Evolutionary conservation across 2,113 vertebrate species (phyloP).

Genomic region (Carettochelys insculpta): DNA sequence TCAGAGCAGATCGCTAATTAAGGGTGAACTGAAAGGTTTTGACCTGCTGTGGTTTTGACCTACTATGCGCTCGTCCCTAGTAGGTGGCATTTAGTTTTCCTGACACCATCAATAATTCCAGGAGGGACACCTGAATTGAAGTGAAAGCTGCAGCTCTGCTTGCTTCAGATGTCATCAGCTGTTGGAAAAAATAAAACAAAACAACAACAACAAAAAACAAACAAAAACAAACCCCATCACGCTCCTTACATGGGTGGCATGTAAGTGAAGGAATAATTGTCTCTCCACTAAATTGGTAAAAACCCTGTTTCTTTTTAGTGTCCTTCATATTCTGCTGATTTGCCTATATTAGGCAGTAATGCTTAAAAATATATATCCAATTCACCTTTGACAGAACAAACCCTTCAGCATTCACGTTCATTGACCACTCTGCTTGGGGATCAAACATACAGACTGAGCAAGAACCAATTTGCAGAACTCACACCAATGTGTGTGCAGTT

Average conservation of each 20-base stretch:
- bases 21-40: slow-evolving; percentile 4
- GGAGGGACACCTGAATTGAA: not conserved
- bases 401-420: not conserved
- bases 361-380: not conserved
- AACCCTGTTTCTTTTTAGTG: not conserved
- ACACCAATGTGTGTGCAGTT: not conserved
- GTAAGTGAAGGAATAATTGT: not conserved
- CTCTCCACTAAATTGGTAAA: not conserved
- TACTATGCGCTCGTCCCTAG: too few species aligned
- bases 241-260: not conserved
- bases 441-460: accelerated
- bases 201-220: too few species aligned
- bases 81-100: not conserved
- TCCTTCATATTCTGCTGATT: not conserved
- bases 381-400: not conserved
- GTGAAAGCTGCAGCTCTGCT: not conserved
- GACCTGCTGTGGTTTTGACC: not conserved
- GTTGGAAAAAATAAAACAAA: not conserved
- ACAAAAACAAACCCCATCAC: too few species aligned
- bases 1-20: not conserved
- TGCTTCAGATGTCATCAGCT: not conserved
- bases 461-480: not conserved
- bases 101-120: not conserved
- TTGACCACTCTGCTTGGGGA: not conserved
- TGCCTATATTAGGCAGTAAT: not conserved